Percentiles rank a stretch among this genome's conserved stretches.
Evolutionary conservation across 1,140 invertebrate species (phyloP).

Genomic region (Cotesia glomerata): DNA sequence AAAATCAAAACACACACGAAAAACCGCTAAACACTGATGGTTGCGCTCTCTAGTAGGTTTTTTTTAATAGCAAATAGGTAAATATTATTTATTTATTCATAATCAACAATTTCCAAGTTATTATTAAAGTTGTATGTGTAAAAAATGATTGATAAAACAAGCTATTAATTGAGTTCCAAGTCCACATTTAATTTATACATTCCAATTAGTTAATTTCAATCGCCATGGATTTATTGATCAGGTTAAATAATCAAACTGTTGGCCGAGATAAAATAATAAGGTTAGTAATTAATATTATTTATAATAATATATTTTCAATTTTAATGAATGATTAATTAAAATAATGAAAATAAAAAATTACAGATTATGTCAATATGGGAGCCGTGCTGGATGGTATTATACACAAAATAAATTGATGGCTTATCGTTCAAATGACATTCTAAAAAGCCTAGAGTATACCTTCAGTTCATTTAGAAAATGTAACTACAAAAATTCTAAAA

Average conservation of each 20-base stretch:
- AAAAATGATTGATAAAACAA: no score
- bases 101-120: no score
- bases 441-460: constrained; percentile 73
- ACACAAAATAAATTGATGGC: constrained; percentile 62
- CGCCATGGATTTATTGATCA: constrained; percentile 66
- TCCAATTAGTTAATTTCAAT: background rate
- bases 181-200: background rate
- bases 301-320: background rate
- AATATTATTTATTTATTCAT: no score
- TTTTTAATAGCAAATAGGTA: no score
- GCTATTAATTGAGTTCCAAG: background rate
- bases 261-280: constrained; percentile 70
- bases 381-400: constrained; percentile 71
- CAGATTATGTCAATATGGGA: constrained; percentile 74
- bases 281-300: constrained; percentile 46
- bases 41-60: no score
- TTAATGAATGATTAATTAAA: constrained; percentile 8
- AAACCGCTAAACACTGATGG: no score
- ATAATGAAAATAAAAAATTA: constrained; percentile 38
- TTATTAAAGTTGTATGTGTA: no score
- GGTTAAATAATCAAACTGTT: constrained; percentile 68
- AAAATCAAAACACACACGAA: no score
- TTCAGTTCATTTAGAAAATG: constrained; percentile 77
- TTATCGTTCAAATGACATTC: constrained; percentile 65
- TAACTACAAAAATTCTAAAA: constrained; percentile 49